Base-by-base conservation (phyloP, 2,797 vertebrate species). In the Sternarchorhynchus goeldii region DNA sequence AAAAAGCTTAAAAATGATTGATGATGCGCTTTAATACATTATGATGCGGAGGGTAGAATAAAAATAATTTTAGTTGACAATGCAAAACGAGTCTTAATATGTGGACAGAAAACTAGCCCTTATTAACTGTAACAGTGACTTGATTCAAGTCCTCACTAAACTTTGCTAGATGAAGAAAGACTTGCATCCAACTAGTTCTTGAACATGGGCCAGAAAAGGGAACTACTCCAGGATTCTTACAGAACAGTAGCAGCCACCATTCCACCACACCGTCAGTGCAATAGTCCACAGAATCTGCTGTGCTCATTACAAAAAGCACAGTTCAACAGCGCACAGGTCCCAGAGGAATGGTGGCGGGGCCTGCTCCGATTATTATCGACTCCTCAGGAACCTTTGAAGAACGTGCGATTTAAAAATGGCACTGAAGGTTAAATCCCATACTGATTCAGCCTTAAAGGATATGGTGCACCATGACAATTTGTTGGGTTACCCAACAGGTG, bases 161-260 rank as follows among this genome's bases (percentile, higher is more conserved):
- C 60, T 6, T 56, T 76, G 32, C 39, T 62, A 80, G 63, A 41
- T 74, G 62, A 57, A 5, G 77, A 82, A 84, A 82, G 58, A n/a
- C 25, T 58, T 45, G 39, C n/a, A 50, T 78, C 21, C 18, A 12
- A 29, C 50, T 5, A 39, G 69, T 45, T 68, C 53, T 82, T 84
- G 89, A 89, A 86, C 80, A 86, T 82, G 86, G 77, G 57, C 86
- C 83, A 90, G 45, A 91, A 87, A 90, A 86, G 81, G 77, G 66
- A 45, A 45, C 73, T 14, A 41, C 84, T 80, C 5, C 80, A 63
- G 45, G 71, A 82, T 73, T 68, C 83, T 83, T 81, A 84, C 68
- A 81, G 89, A 86, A 91, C 90, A 90, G 90, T 68, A 6, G 25
- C 12, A 16, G 57, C 45, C 14, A 2, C 21, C 60, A 31, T 5